Base-by-base conservation (phyloP, 2,113 vertebrate species). In the Scomber japonicus region DNA sequence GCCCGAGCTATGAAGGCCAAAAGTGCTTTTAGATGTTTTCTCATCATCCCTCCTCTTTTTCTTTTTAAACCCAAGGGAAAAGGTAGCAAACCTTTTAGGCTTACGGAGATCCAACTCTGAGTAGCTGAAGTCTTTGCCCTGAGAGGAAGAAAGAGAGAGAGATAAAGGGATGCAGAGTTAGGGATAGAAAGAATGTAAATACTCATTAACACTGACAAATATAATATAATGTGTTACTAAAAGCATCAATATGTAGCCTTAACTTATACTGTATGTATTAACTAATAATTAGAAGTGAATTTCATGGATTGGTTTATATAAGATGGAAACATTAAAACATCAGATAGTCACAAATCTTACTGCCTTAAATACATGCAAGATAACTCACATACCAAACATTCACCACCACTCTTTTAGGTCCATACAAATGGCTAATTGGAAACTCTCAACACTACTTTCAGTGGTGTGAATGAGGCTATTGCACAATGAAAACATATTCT, bases 71-170 rank as follows among this genome's bases (percentile, higher is more conserved):
- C 86, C 78, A 8, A 95, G 85, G 11, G 93, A 81, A 53, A 95
- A 90, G 0, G 88, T 88, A 0, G 86, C 46, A 66, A 95, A 94
- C 44, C 65, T 86, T 63, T 88, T 95, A 24, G 73, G 51, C 31
- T 89, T 89, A 21, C 2, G 71, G 35, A 96, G 86, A 76, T 97
- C 95, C 67, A 84, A 80, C 84, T 96, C 93, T 0, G 95, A 95
- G 78, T 44, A 63, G 82, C 95, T 95, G 73, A 90, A 84, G 50
- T 71, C 48, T 86, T 82, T 90, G 74, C 88, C 89, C 81, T 91
- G 85, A 59, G 16, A 78, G 40, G 45, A 21, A 70, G 17, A 61
- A n/a, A 19, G 9, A 35, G 17, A 75, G n/a, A 31, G 35, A 30
- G 24, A 30, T 27, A 27, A 27, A 27, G 24, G 24, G 3, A 74